Percentiles rank a stretch among this genome's conserved stretches.
Evolutionary conservation across 2,797 vertebrate species (phyloP).

Genomic region (Anguilla pacifica): DNA sequence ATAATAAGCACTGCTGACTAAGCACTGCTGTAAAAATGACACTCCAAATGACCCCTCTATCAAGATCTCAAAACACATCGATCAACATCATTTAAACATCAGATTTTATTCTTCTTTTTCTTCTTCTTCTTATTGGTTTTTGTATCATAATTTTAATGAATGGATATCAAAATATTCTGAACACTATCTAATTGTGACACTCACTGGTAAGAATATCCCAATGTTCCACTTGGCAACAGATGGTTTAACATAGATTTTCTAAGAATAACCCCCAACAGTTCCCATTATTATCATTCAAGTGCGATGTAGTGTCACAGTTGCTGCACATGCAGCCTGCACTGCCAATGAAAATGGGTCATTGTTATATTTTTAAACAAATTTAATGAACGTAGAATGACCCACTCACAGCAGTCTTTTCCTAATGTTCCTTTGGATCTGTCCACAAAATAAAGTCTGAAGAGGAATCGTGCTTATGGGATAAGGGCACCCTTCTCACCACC

Average conservation of each 20-base stretch:
- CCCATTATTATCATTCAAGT: background rate
- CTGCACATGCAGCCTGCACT: background rate
- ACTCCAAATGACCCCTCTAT: background rate
- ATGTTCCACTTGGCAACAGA: background rate
- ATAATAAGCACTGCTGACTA: background rate
- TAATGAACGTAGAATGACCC: constrained; percentile 14
- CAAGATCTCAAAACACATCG: background rate
- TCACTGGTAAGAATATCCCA: background rate
- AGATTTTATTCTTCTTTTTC: too few relatives aligned
- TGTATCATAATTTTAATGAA: background rate
- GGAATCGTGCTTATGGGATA: constrained; percentile 11
- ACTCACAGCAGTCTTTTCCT: background rate
- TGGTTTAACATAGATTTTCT: background rate
- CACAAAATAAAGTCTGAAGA: background rate
- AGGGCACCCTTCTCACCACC: background rate
- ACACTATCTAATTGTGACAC: background rate
- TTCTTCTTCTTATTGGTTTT: background rate
- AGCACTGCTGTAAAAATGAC: background rate
- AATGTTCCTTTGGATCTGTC: background rate
- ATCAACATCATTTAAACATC: too few relatives aligned
- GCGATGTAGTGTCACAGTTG: constrained; percentile 9
- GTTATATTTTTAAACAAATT: background rate
- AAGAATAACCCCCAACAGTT: constrained; percentile 4
- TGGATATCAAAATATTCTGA: background rate
- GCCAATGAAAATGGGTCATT: constrained; percentile 20